These are phyloP conservation scores for Nesoenas mayeri DNA, from an alignment of 2,113 vertebrate genomes.

Conservation along the genomic window DNA sequence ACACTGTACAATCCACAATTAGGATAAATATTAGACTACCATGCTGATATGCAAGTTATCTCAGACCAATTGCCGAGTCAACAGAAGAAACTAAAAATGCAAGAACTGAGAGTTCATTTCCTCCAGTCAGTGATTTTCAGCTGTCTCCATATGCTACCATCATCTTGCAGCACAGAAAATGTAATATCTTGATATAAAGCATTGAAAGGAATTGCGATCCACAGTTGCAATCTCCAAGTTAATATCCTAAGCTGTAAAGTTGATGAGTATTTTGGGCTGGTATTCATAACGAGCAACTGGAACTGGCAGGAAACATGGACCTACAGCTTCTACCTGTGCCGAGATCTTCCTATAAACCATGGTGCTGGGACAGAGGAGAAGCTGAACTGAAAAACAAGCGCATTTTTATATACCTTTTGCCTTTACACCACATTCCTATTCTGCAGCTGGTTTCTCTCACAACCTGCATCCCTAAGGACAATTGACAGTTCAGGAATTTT, in stretches of 20 bases:
- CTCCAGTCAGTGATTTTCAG: background rate
- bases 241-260: background rate
- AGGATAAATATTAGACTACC: background rate
- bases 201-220: background rate
- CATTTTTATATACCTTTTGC: background rate
- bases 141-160: background rate
- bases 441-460: conserved; percentile 13
- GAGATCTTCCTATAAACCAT: background rate
- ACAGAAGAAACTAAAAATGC: background rate
- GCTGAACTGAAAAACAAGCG: background rate
- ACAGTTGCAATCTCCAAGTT: background rate
- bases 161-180: background rate
- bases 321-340: background rate
- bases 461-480: background rate
- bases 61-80: background rate
- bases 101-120: background rate
- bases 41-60: background rate
- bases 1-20: background rate
- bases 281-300: background rate
- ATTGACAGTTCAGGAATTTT: conserved; percentile 18
- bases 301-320: background rate
- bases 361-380: background rate
- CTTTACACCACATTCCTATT: background rate
- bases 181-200: background rate
- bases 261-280: background rate